Conservation (phyloP, 2,888 invertebrate genomes). For the Yponomeuta evonymella region DNA sequence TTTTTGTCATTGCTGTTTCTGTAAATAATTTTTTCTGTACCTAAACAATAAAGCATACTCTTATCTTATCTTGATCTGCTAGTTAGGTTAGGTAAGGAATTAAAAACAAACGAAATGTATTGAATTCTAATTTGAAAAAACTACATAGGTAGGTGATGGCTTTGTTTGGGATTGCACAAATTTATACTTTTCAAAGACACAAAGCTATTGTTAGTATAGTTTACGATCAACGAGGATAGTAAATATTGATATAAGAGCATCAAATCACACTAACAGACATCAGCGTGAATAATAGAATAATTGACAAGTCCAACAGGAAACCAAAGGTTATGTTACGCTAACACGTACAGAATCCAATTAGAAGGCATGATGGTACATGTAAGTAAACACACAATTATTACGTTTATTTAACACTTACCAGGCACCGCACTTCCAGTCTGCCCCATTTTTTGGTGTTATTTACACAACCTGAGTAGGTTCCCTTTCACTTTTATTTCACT, state of each 20-base stretch:
- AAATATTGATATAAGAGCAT: conserved; percentile 5
- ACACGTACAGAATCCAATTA: conserved; percentile 33
- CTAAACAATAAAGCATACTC: no score
- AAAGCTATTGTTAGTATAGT: neutral
- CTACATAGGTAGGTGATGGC: no score
- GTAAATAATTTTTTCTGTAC: no score
- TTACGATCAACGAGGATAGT: neutral
- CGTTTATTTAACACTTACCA: conserved; percentile 43
- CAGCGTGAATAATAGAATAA: conserved; percentile 22
- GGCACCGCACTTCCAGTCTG: conserved; percentile 64
- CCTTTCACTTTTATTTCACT: neutral
- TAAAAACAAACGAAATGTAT: no score
- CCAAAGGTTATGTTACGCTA: conserved; percentile 24
- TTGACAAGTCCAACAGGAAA: conserved; percentile 17
- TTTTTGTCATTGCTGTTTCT: no score
- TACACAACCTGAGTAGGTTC: neutral
- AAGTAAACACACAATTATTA: neutral
- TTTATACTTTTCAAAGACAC: no score
- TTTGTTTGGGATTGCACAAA: no score
- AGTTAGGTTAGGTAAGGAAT: no score
- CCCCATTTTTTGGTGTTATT: conserved; percentile 45
- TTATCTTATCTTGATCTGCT: no score
- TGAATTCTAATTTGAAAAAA: no score
- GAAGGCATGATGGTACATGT: conserved; percentile 33
- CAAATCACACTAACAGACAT: conserved; percentile 16